Evolutionary conservation across 2,113 vertebrate genomes (phyloP), one percentile per base, ranked within the genome.

Genomic region (Pangasianodon hypophthalmus): DNA sequence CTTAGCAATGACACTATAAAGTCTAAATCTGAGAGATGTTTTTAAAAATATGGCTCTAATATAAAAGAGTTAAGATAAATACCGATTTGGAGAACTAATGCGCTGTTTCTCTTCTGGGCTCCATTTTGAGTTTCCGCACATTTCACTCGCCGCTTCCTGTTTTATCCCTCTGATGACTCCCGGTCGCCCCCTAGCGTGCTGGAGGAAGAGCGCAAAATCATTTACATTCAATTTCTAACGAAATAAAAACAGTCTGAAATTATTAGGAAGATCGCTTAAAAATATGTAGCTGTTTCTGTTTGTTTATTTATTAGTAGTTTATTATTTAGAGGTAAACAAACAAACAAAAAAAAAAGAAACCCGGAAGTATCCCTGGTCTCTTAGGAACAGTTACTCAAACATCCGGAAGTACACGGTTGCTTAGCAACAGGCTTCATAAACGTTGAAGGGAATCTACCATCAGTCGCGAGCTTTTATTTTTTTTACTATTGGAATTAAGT

Each of bases 371-470:
- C 1, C 11, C 21, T 0, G 1, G 26, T 52, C 29, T 81, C 48
- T 52, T 19, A 48, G 44, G 7, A 48, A 26, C 46, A 5, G 18
- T 44, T n/a, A 0, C 41, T 44, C 56, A 24, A 26, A 21, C 14
- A 46, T 52, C 77, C 86, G 86, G 86, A 44, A 69, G 69, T n/a
- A 11, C 26, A 26, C 9, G 56, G 86, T 80, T 79, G 88, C 90
- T 54, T 60, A 86, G 87, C 87, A 91, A 88, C 90, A 21, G 26
- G 19, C 46, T 84, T 32, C 14, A 7, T 18, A 46, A 73, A n/a
- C 24, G 29, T 32, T 18, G 16, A 82, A 4, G 9, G 24, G 54
- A 50, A 1, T 41, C 4, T 14, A 77, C 52, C 0, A 9, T 56
- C 52, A 13, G 37, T 44, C 6, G 37, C 10, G 54, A 26, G 32